A percentile compares a stretch with the other conserved stretches of the same genome.
Conservation (phyloP, 2,888 invertebrate species). For the Ornithoptera priamus region DNA sequence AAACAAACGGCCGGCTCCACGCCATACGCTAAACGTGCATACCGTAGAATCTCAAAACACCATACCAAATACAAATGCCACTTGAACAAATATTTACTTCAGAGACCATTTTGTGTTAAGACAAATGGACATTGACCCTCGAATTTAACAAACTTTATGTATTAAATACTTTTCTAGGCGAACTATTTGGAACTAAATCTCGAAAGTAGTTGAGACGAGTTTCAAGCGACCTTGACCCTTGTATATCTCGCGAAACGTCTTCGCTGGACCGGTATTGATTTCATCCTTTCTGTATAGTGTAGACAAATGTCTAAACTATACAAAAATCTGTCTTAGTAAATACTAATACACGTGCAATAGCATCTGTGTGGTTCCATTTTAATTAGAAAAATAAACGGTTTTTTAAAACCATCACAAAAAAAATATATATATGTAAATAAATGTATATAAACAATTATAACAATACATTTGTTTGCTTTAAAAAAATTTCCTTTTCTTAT, state of each 20-base stretch:
- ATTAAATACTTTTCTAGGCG: not conserved
- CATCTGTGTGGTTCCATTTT: too few species aligned
- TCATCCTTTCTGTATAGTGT: conserved; percentile 17
- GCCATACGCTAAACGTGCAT: conserved; percentile 26
- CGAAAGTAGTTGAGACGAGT: conserved; percentile 28
- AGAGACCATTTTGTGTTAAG: conserved; percentile 10
- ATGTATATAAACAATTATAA: too few species aligned
- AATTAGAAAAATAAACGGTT: too few species aligned
- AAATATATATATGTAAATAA: too few species aligned
- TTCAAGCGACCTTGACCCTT: conserved; percentile 36
- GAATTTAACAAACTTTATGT: not conserved
- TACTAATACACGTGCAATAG: too few species aligned
- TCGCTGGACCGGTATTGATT: conserved; percentile 30
- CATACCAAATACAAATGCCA: conserved; percentile 29
- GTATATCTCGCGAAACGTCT: conserved; percentile 31
- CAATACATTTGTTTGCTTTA: too few species aligned
- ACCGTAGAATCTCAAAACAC: conserved; percentile 21
- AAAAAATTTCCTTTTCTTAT: not conserved
- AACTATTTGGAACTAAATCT: conserved; percentile 4
- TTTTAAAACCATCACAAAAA: too few species aligned
- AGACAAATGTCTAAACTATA: too few species aligned
- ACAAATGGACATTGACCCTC: conserved; percentile 21
- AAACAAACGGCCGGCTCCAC: conserved; percentile 34
- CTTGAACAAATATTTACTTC: conserved; percentile 29
- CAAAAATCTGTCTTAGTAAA: too few species aligned